Percentiles rank a stretch among this genome's conserved stretches.
phyloP scores from a whole-genome alignment of 2,797 vertebrate species.

The Tapirus indicus region DNA sequence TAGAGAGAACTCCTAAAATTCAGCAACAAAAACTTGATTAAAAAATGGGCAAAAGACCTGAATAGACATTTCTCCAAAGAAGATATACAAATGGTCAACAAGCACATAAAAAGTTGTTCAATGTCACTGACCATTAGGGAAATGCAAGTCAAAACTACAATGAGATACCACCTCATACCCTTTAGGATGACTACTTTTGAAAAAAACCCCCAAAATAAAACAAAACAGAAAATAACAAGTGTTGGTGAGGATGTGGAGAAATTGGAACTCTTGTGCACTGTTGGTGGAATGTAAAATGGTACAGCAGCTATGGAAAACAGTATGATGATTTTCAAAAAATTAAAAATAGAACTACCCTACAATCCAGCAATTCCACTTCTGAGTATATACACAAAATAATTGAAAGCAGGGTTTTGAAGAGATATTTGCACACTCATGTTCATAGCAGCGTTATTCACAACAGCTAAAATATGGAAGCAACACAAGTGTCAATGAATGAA shows the following conservation, averaged over 20 bases:
- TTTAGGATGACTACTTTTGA: not conserved
- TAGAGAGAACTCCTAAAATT: not conserved
- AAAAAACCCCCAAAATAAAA: not conserved
- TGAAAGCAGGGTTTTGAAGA: not conserved
- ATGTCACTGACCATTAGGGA: not conserved
- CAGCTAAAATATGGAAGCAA: not conserved
- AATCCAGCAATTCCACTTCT: not conserved
- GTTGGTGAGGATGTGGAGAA: not conserved
- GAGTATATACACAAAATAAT: not conserved
- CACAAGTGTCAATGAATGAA: not conserved
- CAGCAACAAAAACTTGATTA: not conserved
- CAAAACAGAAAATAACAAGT: not conserved
- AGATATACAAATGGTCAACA: not conserved
- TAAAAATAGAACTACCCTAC: not conserved
- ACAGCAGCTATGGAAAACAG: not conserved
- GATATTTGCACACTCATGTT: not conserved
- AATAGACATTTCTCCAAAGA: not conserved
- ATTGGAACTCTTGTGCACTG: not conserved
- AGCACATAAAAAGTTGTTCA: not conserved
- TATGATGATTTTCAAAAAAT: not conserved
- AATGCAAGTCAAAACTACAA: not conserved
- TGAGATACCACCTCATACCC: not conserved
- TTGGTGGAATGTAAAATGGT: not conserved
- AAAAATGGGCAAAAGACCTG: not conserved
- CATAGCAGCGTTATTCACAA: not conserved